phyloP scores from a whole-genome alignment of 2,888 invertebrate genomes.

The Eristalinus sepulchralis region DNA sequence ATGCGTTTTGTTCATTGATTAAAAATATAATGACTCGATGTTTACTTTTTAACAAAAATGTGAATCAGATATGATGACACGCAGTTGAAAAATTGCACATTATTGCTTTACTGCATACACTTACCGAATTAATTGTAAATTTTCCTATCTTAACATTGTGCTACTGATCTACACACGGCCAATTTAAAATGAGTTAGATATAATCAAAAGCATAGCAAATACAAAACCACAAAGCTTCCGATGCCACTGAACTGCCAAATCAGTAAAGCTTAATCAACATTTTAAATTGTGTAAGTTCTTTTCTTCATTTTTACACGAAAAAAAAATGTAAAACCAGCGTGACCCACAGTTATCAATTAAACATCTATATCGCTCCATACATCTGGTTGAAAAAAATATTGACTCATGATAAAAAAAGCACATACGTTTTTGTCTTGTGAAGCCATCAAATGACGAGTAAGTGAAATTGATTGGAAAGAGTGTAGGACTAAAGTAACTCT shows the following conservation, averaged over 20 bases:
- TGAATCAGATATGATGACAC: not conserved
- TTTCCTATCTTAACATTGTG: not conserved
- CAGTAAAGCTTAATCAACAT: not conserved
- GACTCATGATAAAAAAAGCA: too few relatives aligned
- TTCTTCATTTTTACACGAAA: too few relatives aligned
- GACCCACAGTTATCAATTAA: not conserved
- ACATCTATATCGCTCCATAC: not conserved
- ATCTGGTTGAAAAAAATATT: not conserved
- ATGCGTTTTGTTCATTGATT: not conserved
- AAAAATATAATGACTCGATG: not conserved
- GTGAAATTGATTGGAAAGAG: not conserved
- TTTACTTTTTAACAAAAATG: not conserved
- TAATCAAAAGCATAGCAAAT: not conserved
- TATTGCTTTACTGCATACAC: not conserved
- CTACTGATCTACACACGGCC: not conserved
- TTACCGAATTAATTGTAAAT: not conserved
- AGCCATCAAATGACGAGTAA: too few relatives aligned
- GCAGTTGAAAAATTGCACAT: not conserved
- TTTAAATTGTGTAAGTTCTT: not conserved
- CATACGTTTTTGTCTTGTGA: too few relatives aligned
- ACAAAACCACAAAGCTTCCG: not conserved
- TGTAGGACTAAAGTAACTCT: constrained; percentile 13
- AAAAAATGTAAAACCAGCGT: not conserved
- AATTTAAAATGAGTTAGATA: not conserved
- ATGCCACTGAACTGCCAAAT: not conserved